Conservation (phyloP, 2,888 invertebrate species). For the Acanthosepion esculentum region DNA sequence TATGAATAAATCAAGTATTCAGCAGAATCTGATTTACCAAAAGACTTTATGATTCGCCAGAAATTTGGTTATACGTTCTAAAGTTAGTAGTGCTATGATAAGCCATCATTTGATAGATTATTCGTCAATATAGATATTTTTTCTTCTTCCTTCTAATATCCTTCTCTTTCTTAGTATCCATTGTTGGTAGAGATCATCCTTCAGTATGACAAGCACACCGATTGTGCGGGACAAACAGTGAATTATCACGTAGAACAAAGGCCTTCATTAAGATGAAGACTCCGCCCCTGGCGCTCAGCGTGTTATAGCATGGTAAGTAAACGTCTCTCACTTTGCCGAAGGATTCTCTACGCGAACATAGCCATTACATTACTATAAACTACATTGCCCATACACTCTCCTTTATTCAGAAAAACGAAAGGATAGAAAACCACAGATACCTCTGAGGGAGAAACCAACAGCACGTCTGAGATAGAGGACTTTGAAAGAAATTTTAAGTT, state of each 20-base stretch:
- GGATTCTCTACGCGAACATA: slow-evolving; percentile 35
- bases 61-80: not conserved
- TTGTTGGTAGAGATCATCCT: slow-evolving; percentile 37
- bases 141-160: slow-evolving; percentile 34
- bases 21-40: not conserved
- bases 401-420: not conserved
- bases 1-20: not conserved
- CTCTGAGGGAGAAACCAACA: slow-evolving; percentile 1
- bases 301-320: slow-evolving; percentile 43
- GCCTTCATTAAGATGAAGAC: slow-evolving; percentile 42
- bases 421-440: not conserved
- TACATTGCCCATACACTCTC: not conserved
- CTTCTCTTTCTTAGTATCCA: slow-evolving; percentile 17
- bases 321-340: slow-evolving; percentile 41
- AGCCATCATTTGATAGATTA: not conserved
- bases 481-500: slow-evolving; percentile 24
- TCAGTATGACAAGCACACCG: slow-evolving; percentile 43
- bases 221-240: slow-evolving; percentile 46
- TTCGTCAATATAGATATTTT: not conserved
- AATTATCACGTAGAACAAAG: slow-evolving; percentile 47
- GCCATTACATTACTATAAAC: slow-evolving; percentile 39
- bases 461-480: not conserved
- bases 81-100: not conserved
- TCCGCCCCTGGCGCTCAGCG: slow-evolving; percentile 45
- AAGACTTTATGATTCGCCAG: not conserved